Conservation (phyloP, 1,140 invertebrate genomes). For the Drosophila fuyamai region DNA sequence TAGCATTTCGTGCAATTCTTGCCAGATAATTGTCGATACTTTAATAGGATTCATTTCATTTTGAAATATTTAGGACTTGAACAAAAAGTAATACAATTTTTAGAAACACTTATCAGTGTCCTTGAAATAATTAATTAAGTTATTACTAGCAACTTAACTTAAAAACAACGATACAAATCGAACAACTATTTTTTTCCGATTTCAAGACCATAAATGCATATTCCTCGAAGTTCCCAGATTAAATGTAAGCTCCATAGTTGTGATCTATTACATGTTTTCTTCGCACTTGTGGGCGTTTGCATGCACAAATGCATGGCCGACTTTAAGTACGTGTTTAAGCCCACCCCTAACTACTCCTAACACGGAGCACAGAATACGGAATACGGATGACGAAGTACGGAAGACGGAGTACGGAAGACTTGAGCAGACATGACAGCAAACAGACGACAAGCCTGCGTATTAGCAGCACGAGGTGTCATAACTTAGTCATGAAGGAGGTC, state of each 20-base stretch:
- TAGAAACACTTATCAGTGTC: too few species aligned
- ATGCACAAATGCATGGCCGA: constrained; percentile 59
- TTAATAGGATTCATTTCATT: too few species aligned
- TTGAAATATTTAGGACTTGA: too few species aligned
- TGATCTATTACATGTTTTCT: constrained; percentile 4
- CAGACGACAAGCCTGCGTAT: constrained; percentile 55
- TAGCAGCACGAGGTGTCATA: constrained; percentile 53
- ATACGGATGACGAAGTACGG: constrained; percentile 1
- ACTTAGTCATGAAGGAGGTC: constrained; percentile 53
- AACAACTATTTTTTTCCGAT: too few species aligned
- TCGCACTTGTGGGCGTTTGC: constrained; percentile 12
- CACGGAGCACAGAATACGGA: constrained; percentile 17
- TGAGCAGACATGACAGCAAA: constrained; percentile 53
- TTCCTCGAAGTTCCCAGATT: not conserved
- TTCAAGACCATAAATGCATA: not conserved
- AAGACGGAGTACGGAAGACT: constrained; percentile 25
- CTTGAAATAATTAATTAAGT: not conserved
- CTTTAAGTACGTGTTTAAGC: constrained; percentile 72
- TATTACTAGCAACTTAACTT: not conserved
- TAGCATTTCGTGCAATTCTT: too few species aligned
- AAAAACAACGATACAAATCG: too few species aligned
- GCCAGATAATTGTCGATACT: too few species aligned
- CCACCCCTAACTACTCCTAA: constrained; percentile 25
- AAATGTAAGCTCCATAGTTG: not conserved
- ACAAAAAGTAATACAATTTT: too few species aligned